Conservation (phyloP, 2,113 vertebrate genomes). For the Protobothrops flavoviridis region DNA sequence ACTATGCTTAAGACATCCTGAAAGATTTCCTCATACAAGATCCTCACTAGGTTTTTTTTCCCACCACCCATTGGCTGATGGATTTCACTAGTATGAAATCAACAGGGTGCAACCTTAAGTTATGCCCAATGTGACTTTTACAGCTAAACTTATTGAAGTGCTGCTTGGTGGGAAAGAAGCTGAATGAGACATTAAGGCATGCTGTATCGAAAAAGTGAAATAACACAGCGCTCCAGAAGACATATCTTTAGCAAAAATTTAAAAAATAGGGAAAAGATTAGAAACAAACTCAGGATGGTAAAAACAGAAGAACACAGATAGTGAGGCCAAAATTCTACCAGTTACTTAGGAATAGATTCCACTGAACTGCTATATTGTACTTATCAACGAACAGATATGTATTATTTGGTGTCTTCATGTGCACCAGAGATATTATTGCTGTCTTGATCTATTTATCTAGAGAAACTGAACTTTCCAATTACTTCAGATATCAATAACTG, state of each 20-base stretch:
- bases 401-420: not conserved
- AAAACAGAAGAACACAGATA: not conserved
- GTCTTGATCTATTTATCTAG: not conserved
- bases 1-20: not conserved
- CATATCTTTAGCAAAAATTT: not conserved
- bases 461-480: not conserved
- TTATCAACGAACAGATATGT: not conserved
- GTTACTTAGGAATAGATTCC: not conserved
- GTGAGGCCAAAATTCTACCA: not conserved
- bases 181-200: not conserved
- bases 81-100: not conserved
- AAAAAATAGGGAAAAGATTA: not conserved
- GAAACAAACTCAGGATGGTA: not conserved
- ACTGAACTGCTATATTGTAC: not conserved
- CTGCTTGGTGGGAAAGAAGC: not conserved
- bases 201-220: not conserved
- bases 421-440: not conserved
- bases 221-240: not conserved
- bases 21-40: constrained; percentile 9
- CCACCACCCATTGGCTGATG: not conserved
- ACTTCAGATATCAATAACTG: not conserved
- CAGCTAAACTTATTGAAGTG: not conserved
- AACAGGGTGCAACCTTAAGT: not conserved
- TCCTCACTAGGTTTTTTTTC: not conserved
- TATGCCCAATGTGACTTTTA: not conserved